phyloP scores from a whole-genome alignment of 2,113 vertebrate genomes.

The Oryzias celebensis region DNA sequence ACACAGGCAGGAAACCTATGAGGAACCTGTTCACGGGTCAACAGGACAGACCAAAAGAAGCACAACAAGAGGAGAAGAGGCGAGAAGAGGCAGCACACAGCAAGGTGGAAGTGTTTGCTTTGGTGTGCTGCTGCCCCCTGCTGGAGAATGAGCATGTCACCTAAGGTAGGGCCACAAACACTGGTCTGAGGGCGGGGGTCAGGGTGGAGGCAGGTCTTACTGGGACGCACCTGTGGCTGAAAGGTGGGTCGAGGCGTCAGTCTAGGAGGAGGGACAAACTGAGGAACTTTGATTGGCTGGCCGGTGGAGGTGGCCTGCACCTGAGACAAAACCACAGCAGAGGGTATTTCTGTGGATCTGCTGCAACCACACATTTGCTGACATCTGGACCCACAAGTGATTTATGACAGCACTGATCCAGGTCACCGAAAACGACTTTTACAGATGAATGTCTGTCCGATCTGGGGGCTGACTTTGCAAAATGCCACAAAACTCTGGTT shows the following conservation, averaged over 20 bases:
- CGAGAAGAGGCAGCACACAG: slow-evolving; percentile 60
- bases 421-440: no score
- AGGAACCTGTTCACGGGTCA: slow-evolving; percentile 45
- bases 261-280: slow-evolving; percentile 99
- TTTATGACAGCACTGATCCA: background rate
- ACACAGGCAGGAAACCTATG: slow-evolving; percentile 30
- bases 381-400: background rate
- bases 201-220: slow-evolving; percentile 70
- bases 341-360: slow-evolving; percentile 52
- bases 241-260: slow-evolving; percentile 96
- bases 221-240: slow-evolving; percentile 93
- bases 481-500: no score
- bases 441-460: no score
- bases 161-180: slow-evolving; percentile 65
- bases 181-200: slow-evolving; percentile 56
- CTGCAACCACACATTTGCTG: slow-evolving; percentile 11
- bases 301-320: slow-evolving; percentile 88
- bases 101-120: slow-evolving; percentile 62
- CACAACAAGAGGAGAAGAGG: slow-evolving; percentile 59
- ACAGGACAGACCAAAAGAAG: slow-evolving; percentile 54
- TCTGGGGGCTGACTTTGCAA: no score
- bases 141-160: slow-evolving; percentile 55
- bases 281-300: slow-evolving; percentile 99
- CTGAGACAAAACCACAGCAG: slow-evolving; percentile 83
- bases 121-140: slow-evolving; percentile 64